These are phyloP conservation scores for Psittacula cyanocephala DNA, from an alignment of 2,113 vertebrate genomes.

Conservation along the genomic window DNA sequence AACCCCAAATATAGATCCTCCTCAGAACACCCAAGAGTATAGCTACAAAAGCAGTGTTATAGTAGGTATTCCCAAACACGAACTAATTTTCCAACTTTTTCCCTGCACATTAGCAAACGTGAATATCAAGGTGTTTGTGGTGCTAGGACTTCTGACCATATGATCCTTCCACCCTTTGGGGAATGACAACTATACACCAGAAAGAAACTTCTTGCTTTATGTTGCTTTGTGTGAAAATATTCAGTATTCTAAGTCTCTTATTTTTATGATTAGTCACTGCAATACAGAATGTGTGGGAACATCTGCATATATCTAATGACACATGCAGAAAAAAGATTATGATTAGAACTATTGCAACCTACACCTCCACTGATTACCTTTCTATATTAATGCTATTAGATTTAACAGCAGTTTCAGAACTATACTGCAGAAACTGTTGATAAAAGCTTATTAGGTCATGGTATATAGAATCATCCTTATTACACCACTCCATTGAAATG, in stretches of 20 bases:
- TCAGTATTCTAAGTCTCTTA: neutral
- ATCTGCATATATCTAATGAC: neutral
- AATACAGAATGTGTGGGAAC: neutral
- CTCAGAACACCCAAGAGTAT: neutral
- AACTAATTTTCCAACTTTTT: neutral
- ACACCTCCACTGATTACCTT: neutral
- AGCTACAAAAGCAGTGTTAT: neutral
- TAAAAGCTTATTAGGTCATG: neutral
- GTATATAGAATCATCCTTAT: neutral
- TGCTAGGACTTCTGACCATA: neutral
- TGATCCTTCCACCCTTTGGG: neutral
- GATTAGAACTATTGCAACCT: neutral
- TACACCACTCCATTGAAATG: neutral
- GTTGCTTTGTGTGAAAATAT: neutral
- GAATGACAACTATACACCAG: neutral
- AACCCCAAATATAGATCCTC: neutral
- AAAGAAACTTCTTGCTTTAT: neutral
- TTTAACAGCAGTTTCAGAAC: conserved; percentile 3
- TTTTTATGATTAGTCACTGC: neutral
- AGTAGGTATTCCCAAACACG: neutral
- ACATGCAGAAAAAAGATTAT: neutral
- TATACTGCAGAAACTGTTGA: neutral
- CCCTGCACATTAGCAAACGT: neutral
- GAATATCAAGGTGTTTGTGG: neutral
- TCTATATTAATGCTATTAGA: neutral